Evolutionary conservation across 2,113 vertebrate species (phyloP).

Genomic region (Euleptes europaea): DNA sequence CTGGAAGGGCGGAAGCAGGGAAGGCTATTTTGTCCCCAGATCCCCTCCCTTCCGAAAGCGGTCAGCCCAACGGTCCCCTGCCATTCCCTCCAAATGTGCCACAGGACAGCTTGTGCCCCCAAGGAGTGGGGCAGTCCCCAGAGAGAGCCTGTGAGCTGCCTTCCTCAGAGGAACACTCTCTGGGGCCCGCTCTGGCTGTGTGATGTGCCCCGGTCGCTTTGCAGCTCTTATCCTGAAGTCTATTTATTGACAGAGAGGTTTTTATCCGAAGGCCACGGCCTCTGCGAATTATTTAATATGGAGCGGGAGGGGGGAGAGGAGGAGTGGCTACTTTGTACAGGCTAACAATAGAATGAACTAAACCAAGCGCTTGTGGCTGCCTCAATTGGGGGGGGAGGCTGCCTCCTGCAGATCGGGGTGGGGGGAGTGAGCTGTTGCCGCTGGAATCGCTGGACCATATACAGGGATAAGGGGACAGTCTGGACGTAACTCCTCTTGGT

Average conservation of each 20-base stretch:
- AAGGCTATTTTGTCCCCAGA: constrained; percentile 25
- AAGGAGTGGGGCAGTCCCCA: neutral
- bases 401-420: neutral
- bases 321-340: constrained; percentile 39
- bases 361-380: constrained; percentile 21
- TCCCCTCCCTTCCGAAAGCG: constrained; percentile 25
- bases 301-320: neutral
- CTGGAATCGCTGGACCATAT: constrained; percentile 28
- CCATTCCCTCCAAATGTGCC: constrained; percentile 22
- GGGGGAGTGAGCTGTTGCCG: neutral
- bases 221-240: constrained; percentile 13
- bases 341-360: constrained; percentile 43
- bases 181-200: constrained; percentile 54
- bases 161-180: constrained; percentile 27
- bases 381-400: neutral
- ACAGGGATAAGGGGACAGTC: constrained; percentile 21
- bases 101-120: constrained; percentile 7
- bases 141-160: constrained; percentile 25
- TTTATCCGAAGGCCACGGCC: constrained; percentile 43
- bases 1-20: constrained; percentile 46
- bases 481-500: neutral
- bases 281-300: constrained; percentile 27
- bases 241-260: constrained; percentile 72
- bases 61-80: neutral
- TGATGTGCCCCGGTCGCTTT: constrained; percentile 35